A percentile compares a stretch with the other conserved stretches of the same genome.
Evolutionary conservation across 1,140 invertebrate genomes (phyloP).

Genomic region (Drosophila leontia): DNA sequence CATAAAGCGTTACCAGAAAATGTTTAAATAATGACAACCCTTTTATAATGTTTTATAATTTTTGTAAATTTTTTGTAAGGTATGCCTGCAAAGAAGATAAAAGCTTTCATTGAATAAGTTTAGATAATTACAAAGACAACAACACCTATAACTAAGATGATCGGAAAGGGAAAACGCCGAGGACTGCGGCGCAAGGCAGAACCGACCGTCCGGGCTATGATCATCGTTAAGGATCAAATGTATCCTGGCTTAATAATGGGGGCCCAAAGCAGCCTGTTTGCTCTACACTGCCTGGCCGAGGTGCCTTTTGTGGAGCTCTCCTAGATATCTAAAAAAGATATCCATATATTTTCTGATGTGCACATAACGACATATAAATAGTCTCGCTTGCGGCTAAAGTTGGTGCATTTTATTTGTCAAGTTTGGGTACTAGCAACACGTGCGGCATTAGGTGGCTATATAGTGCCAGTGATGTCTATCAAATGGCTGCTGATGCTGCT

Average conservation of each 20-base stretch:
- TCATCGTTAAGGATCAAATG: background rate
- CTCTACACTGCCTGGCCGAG: background rate
- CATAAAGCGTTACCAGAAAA: background rate
- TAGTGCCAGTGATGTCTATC: conserved; percentile 36
- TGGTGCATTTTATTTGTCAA: conserved; percentile 16
- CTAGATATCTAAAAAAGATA: background rate
- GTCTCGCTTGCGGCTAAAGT: conserved; percentile 6
- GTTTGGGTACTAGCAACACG: conserved; percentile 32
- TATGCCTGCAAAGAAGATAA: too few relatives aligned
- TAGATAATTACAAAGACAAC: too few relatives aligned
- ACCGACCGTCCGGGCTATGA: background rate
- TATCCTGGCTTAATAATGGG: conserved; percentile 3
- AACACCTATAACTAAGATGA: background rate
- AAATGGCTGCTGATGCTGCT: conserved; percentile 33
- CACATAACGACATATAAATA: conserved; percentile 11
- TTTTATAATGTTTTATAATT: too few relatives aligned
- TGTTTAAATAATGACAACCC: background rate
- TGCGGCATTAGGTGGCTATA: conserved; percentile 25
- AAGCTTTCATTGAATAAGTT: background rate
- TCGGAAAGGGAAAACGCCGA: background rate
- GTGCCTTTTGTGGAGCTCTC: conserved; percentile 5
- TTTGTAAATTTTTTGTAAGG: background rate
- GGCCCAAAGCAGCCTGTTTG: conserved; percentile 4
- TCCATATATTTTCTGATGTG: background rate
- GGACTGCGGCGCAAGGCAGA: background rate